Base-by-base conservation (phyloP, 2,113 vertebrate species). In the Salvator merianae region DNA sequence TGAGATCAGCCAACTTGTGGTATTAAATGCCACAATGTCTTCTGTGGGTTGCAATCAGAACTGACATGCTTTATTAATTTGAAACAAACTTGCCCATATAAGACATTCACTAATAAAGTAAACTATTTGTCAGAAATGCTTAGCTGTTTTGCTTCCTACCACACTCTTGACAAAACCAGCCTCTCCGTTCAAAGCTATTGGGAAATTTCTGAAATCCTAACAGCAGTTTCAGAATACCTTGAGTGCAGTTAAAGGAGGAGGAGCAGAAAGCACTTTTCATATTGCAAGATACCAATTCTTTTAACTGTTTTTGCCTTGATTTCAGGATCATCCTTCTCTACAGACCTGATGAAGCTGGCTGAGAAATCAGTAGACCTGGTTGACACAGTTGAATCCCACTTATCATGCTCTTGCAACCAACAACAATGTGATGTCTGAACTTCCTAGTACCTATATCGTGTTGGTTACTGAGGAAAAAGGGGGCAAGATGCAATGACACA, bases 321-420 rank as follows among this genome's bases (percentile, higher is more conserved):
- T 91, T 86, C 0, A 87, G 87, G 50, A 50, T 7, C 84, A 77
- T 80, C 66, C 77, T 72, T 93, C 77, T 81, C 24, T 0, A 84
- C 94, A 36, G 87, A 91, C 74, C 88, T 93, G 84, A 83, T 2
- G 0, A 91, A 92, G 38, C 81, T 93, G 0, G 93, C 89, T 70
- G 89, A 89, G 86, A 93, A 88, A 32, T 86, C 87, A 82, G 93
- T 94, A 68, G 92, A 93, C 10, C 50, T 90, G 2, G 68, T 72
- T 53, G 85, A 92, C 74, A 86, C 40, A 20, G 24, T 91, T 75
- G 88, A 93, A 43, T 88, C 88, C 34, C 92, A 94, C n/a, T 77
- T 9, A 28, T 82, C 85, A 3, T 91, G 92, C 77, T 93, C 89
- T 53, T 91, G 94, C 71, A 81, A 83, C 32, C 4, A 84, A 0